phyloP scores from a whole-genome alignment of 2,113 vertebrate species.

The Callospermophilus lateralis region DNA sequence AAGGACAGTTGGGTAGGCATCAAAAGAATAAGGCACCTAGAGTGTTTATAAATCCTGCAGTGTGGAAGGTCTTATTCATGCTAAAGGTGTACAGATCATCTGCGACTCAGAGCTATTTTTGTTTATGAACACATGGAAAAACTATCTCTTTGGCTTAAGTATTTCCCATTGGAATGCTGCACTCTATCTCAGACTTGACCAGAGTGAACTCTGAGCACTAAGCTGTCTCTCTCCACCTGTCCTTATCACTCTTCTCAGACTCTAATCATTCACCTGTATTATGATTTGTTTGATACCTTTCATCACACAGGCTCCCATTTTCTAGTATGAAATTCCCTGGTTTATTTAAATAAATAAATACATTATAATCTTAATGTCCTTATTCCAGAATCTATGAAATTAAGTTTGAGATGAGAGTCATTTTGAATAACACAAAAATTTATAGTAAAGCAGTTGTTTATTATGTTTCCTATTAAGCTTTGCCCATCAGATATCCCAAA shows the following conservation, averaged over 20 bases:
- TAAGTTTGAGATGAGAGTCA: neutral
- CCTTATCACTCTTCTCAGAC: neutral
- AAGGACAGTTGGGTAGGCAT: neutral
- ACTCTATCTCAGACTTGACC: neutral
- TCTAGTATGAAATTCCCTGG: neutral
- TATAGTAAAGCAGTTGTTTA: neutral
- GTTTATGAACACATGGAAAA: neutral
- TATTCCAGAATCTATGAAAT: neutral
- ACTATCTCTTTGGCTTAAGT: neutral
- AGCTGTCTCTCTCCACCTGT: neutral
- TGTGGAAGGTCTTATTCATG: neutral
- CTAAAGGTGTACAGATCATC: rapidly evolving
- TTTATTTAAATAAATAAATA: neutral
- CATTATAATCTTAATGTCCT: neutral
- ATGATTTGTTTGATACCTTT: neutral
- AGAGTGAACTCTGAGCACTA: neutral
- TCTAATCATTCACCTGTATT: neutral
- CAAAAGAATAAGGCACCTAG: neutral
- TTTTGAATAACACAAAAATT: neutral
- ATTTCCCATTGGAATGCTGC: neutral
- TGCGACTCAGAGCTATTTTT: neutral
- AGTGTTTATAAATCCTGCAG: neutral
- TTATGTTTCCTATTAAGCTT: neutral
- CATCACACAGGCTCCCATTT: neutral
- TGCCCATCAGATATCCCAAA: neutral